Base-by-base conservation (phyloP, 1,140 invertebrate species). In the Philopotamus ludificatus region DNA sequence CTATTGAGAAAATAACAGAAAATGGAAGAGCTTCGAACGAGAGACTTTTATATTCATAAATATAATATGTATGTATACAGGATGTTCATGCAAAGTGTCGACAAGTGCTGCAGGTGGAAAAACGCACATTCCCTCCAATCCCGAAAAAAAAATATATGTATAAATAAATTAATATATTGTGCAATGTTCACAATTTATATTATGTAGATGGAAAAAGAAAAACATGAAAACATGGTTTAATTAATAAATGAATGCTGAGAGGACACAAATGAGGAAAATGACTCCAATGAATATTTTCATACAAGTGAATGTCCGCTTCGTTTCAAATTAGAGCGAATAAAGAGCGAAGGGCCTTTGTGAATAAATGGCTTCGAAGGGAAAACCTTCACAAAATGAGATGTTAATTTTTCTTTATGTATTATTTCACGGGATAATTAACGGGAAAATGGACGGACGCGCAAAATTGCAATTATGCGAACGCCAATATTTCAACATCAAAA, bases 1-100 rank as follows among this genome's bases (percentile, higher is more conserved):
- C 61, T 63, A 63, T 63, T 63, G 61, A 63, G 51, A 63, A 54
- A 63, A 63, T 63, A 44, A 45, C 51, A 23, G 51, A 53, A 53
- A 63, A 55, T 23, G 57, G 23, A 47, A 60, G 44, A 60, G 54
- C 28, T 2, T 42, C 54, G 12, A 34, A 12, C 28, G 28, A 34
- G 28, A 34, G 28, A 34, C 28, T 34, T 34, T n/a, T 12, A 12
- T 34, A 7, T 34, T 34, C 28, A 34, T 34, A 34, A 34, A 34
- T 34, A 34, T 34, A 34, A 12, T 7, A 34, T 7, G 12, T 34
- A 34, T 34, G n/a, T n/a, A n/a, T n/a, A n/a, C n/a, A n/a, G n/a
- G n/a, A n/a, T n/a, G n/a, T n/a, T n/a, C n/a, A n/a, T n/a, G n/a
- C n/a, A n/a, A n/a, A n/a, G n/a, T n/a, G n/a, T n/a, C n/a, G n/a